These are phyloP conservation scores for Trididemnum clinides DNA, from an alignment of 23 tunicate genomes.

Conservation along the genomic window DNA sequence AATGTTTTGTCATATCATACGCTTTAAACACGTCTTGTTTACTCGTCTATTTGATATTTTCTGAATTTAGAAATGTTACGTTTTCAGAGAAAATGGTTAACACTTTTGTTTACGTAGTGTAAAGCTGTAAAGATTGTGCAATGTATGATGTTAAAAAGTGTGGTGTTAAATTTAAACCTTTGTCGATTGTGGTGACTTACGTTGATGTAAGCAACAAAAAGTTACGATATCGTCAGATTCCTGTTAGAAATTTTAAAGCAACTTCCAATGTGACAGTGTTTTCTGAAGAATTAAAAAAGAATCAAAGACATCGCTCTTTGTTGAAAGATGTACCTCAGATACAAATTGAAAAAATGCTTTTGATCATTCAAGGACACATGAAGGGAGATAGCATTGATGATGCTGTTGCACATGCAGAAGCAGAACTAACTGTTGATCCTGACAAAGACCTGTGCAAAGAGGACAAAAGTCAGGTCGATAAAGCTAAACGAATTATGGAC, in stretches of 20 bases:
- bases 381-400: constrained; percentile 58
- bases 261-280: constrained; percentile 41
- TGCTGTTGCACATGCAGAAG: constrained; percentile 58
- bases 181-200: constrained; percentile 62
- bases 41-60: too few relatives aligned
- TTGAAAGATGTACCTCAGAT: constrained; percentile 51
- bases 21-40: too few relatives aligned
- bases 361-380: constrained; percentile 64
- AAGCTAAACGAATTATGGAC: constrained; percentile 89
- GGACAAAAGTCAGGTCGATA: constrained; percentile 45
- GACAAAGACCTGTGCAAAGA: constrained; percentile 57
- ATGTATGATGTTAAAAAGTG: constrained; percentile 76
- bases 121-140: too few relatives aligned
- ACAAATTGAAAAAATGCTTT: constrained; percentile 69
- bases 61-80: too few relatives aligned
- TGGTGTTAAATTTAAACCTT: constrained; percentile 81
- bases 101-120: too few relatives aligned
- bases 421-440: constrained; percentile 70
- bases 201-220: constrained; percentile 52
- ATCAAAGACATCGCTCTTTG: constrained; percentile 70
- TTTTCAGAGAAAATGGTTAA: too few relatives aligned
- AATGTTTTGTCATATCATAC: too few relatives aligned
- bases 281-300: constrained; percentile 73
- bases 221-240: constrained; percentile 67
- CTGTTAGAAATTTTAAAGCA: constrained; percentile 68